Evolutionary conservation across 2,113 vertebrate genomes (phyloP).

Genomic region (Xyrauchen texanus): DNA sequence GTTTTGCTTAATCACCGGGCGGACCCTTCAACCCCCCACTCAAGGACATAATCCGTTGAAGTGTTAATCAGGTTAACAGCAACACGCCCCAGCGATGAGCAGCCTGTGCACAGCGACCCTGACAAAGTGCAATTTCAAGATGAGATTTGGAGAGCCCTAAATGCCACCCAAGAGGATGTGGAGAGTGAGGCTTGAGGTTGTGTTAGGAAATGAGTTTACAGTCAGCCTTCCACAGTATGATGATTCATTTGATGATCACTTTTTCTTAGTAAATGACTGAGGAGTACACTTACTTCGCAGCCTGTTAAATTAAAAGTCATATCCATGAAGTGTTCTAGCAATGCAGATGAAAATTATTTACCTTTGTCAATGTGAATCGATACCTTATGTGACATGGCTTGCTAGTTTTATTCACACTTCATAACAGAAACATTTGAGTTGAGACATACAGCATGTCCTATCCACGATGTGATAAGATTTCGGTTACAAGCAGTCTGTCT

Average conservation of each 20-base stretch:
- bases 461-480: too few relatives aligned
- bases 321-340: not conserved
- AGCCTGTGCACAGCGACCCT: slow-evolving; percentile 15
- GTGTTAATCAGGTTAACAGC: slow-evolving; percentile 47
- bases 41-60: not conserved
- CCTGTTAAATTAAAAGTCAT: slow-evolving; percentile 7
- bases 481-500: too few relatives aligned
- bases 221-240: not conserved
- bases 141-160: slow-evolving; percentile 20
- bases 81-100: not conserved
- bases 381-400: not conserved
- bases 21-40: not conserved
- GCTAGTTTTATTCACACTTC: not conserved
- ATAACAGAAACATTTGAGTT: not conserved
- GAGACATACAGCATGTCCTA: too few relatives aligned
- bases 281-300: not conserved
- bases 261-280: slow-evolving; percentile 7
- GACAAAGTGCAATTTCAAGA: slow-evolving; percentile 44
- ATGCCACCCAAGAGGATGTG: not conserved
- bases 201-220: slow-evolving; percentile 24
- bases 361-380: not conserved
- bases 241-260: not conserved
- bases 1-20: slow-evolving; percentile 29
- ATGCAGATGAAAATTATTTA: not conserved
- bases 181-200: not conserved